Conservation (phyloP, 2,888 invertebrate species). For the Ophion ellenae region DNA sequence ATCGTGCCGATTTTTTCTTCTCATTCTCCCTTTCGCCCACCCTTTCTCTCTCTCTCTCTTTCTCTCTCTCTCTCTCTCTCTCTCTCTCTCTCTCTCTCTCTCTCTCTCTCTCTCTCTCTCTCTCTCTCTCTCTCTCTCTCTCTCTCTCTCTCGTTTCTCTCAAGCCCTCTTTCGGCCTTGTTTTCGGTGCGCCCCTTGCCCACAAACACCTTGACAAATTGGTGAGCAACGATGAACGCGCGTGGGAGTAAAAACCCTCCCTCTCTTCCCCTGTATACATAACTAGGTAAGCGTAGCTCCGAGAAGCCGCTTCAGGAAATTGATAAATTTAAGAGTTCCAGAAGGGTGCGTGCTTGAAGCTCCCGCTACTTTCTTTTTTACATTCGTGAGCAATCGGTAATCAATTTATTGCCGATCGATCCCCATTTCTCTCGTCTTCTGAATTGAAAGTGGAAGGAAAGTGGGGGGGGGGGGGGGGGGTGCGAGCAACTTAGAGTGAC, state of each 20-base stretch:
- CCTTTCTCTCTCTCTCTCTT: background rate
- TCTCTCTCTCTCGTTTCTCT: slow-evolving; percentile 11
- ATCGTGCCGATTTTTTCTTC: slow-evolving; percentile 16
- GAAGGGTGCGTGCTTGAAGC: slow-evolving; percentile 19
- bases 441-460: background rate
- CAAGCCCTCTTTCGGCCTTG: background rate
- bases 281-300: background rate
- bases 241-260: slow-evolving; percentile 42
- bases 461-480: background rate
- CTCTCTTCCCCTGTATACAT: slow-evolving; percentile 12
- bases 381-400: slow-evolving; percentile 46
- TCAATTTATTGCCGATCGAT: slow-evolving; percentile 52
- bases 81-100: background rate
- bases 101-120: background rate
- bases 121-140: slow-evolving; percentile 4
- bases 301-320: slow-evolving; percentile 46
- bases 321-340: slow-evolving; percentile 54
- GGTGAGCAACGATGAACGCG: slow-evolving; percentile 38
- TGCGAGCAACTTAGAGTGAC: background rate
- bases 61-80: slow-evolving; percentile 1
- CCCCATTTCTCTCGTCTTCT: background rate
- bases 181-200: background rate
- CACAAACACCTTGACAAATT: slow-evolving; percentile 61
- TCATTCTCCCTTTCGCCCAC: slow-evolving; percentile 9
- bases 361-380: slow-evolving; percentile 14